These are phyloP conservation scores for Porites australiensis DNA, from an alignment of 64 coral and sea anemone genomes.

Conservation along the genomic window DNA sequence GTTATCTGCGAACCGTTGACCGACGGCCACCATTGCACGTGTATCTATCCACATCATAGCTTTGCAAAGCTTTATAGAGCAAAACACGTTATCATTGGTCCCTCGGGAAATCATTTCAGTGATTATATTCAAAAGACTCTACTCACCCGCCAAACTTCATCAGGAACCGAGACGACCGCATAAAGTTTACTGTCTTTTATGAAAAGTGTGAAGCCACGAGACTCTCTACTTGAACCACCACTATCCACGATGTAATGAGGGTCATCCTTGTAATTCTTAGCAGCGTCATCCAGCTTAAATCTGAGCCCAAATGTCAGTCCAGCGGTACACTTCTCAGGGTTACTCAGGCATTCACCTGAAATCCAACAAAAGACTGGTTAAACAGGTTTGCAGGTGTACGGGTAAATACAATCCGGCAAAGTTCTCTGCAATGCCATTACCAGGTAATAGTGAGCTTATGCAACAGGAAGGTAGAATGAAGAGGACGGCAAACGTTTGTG, in stretches of 20 bases:
- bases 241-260: slow-evolving; percentile 92
- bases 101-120: too few relatives aligned
- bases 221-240: slow-evolving; percentile 78
- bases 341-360: slow-evolving; percentile 87
- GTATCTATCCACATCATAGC: too few relatives aligned
- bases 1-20: too few relatives aligned
- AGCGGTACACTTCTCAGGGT: slow-evolving; percentile 83
- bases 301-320: slow-evolving; percentile 88
- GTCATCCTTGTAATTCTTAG: slow-evolving; percentile 71
- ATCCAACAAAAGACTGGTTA: background rate
- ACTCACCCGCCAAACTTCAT: slow-evolving; percentile 89
- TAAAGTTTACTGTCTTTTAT: slow-evolving; percentile 84
- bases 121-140: background rate
- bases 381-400: background rate
- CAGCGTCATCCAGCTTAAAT: slow-evolving; percentile 91
- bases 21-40: too few relatives aligned
- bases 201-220: slow-evolving; percentile 86
- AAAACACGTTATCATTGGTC: too few relatives aligned
- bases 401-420: too few relatives aligned
- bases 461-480: too few relatives aligned
- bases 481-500: too few relatives aligned
- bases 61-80: too few relatives aligned
- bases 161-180: slow-evolving; percentile 75
- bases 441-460: too few relatives aligned
- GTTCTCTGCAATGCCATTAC: too few relatives aligned